Conservation (phyloP, 2,113 vertebrate genomes). For the Python bivittatus region DNA sequence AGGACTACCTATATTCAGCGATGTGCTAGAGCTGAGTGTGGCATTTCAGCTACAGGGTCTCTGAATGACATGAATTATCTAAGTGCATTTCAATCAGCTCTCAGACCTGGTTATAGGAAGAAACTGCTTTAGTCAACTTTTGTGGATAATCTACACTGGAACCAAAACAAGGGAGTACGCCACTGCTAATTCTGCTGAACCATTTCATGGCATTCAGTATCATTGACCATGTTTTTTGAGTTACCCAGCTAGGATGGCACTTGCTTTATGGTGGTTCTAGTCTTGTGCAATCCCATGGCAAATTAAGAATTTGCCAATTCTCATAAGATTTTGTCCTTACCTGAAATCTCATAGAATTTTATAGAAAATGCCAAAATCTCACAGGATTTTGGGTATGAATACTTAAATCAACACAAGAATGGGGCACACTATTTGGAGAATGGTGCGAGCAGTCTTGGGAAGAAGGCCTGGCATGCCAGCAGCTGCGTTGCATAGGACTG, state of each 20-base stretch:
- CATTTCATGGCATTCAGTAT: no score
- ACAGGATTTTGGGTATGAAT: not conserved
- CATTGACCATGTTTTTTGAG: no score
- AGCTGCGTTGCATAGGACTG: not conserved
- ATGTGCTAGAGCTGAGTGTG: not conserved
- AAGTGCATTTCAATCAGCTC: no score
- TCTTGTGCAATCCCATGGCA: not conserved
- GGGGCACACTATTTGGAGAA: not conserved
- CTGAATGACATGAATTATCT: no score
- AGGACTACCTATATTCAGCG: not conserved
- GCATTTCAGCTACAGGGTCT: no score
- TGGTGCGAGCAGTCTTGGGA: not conserved
- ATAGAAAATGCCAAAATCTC: not conserved
- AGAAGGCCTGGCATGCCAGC: not conserved
- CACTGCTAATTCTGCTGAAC: no score
- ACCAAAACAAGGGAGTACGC: no score
- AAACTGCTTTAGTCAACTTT: no score
- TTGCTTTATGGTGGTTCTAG: no score
- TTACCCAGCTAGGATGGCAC: no score
- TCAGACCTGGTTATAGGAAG: no score
- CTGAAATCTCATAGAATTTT: not conserved
- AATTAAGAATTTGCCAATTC: not conserved
- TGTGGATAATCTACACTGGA: no score
- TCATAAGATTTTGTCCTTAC: not conserved
- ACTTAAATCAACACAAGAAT: not conserved